These are phyloP conservation scores for Melieria crassipennis DNA, from an alignment of 2,888 invertebrate genomes.

Conservation along the genomic window DNA sequence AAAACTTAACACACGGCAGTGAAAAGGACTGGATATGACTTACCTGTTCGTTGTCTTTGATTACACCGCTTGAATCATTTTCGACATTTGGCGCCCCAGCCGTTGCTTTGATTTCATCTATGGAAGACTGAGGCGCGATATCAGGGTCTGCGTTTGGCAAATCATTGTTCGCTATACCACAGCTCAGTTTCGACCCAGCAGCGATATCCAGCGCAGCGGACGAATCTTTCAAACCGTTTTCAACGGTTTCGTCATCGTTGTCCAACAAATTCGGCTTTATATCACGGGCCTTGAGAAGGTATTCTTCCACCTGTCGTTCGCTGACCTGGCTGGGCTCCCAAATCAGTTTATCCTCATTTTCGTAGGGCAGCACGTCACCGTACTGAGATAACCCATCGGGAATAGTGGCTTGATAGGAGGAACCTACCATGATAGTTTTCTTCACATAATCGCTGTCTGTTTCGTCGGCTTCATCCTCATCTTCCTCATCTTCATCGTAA, in stretches of 20 bases:
- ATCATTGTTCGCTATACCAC: conserved; percentile 13
- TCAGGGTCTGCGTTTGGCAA: conserved; percentile 1
- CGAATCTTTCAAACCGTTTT: conserved; percentile 6
- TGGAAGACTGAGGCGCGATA: background rate
- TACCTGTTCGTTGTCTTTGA: conserved; percentile 80
- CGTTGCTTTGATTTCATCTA: conserved; percentile 17
- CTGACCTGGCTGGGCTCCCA: conserved; percentile 89
- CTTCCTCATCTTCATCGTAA: conserved; percentile 75
- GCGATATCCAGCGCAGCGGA: background rate
- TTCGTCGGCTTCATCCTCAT: conserved; percentile 52
- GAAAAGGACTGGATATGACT: background rate
- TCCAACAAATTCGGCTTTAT: conserved; percentile 45
- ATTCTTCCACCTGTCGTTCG: conserved; percentile 80
- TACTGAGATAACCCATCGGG: conserved; percentile 92
- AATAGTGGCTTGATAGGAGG: conserved; percentile 92
- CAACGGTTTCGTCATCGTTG: conserved; percentile 36
- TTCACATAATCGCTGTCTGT: conserved; percentile 56
- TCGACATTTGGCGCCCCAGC: conserved; percentile 10
- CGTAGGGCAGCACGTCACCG: conserved; percentile 92
- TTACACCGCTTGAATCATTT: conserved; percentile 42
- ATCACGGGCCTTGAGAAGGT: conserved; percentile 69
- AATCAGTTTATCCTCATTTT: conserved; percentile 92
- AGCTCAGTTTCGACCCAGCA: conserved; percentile 17
- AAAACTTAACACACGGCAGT: background rate
- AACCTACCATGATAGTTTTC: conserved; percentile 91